Conservation (phyloP, 1,140 invertebrate species). For the Brachionus rubens region DNA sequence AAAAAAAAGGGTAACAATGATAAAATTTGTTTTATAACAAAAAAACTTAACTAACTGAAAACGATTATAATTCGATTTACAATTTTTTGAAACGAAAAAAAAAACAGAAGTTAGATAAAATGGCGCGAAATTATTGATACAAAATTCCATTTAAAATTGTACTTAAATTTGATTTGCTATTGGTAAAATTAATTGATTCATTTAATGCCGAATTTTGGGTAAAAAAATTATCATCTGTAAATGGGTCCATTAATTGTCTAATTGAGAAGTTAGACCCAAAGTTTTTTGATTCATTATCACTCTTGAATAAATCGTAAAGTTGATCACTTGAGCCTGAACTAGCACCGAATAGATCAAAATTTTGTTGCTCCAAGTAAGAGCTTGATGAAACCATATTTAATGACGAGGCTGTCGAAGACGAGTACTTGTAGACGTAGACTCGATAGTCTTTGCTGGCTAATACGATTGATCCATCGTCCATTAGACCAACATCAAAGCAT, state of each 20-base stretch:
- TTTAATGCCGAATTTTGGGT: neutral
- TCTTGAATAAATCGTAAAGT: neutral
- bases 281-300: neutral
- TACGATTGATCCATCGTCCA: conserved; percentile 98
- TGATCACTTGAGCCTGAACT: too few relatives aligned
- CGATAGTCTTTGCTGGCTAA: conserved; percentile 97
- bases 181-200: neutral
- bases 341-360: too few relatives aligned
- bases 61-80: neutral
- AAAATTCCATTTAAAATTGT: conserved; percentile 24
- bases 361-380: too few relatives aligned
- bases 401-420: too few relatives aligned
- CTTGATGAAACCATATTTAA: too few relatives aligned
- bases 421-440: conserved; percentile 79
- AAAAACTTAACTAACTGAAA: neutral
- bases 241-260: too few relatives aligned
- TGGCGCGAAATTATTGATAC: too few relatives aligned
- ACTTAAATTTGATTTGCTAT: neutral
- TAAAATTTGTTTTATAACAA: neutral
- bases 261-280: neutral
- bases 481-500: conserved; percentile 96
- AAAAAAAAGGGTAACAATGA: neutral
- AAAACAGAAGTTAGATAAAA: neutral
- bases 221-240: too few relatives aligned
- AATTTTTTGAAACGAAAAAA: conserved; percentile 15